These are phyloP conservation scores for Ormyrus rosae DNA, from an alignment of 2,888 invertebrate genomes.

Conservation along the genomic window DNA sequence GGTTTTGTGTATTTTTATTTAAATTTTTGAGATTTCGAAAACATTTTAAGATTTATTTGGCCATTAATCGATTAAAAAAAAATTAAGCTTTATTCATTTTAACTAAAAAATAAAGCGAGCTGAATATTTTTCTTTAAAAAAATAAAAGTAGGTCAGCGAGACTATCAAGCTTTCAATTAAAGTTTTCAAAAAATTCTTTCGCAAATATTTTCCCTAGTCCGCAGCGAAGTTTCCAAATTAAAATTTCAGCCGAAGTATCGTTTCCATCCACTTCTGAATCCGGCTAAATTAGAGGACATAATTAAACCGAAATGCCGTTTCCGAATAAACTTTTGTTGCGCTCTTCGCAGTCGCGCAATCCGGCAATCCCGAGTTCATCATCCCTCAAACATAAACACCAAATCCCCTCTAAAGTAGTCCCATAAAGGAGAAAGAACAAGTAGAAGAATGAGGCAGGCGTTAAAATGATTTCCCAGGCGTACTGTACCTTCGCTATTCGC, in stretches of 20 bases:
- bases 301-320: background rate
- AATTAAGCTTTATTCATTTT: no score
- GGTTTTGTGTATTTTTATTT: no score
- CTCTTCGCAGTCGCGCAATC: slow-evolving; percentile 10
- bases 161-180: no score
- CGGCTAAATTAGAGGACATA: background rate
- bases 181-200: no score
- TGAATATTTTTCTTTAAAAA: no score
- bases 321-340: background rate
- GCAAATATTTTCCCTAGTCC: no score
- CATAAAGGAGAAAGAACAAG: background rate
- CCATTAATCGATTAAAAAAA: no score
- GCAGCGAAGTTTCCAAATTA: background rate
- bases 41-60: no score
- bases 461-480: slow-evolving; percentile 12
- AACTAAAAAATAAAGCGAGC: no score
- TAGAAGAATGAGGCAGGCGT: background rate
- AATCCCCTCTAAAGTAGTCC: background rate
- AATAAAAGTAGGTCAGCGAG: no score
- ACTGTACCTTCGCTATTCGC: background rate
- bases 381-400: background rate
- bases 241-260: background rate
- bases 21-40: no score
- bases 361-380: slow-evolving; percentile 45
- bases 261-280: background rate